Conservation (phyloP, 2,113 vertebrate species). For the Bubo bubo region DNA sequence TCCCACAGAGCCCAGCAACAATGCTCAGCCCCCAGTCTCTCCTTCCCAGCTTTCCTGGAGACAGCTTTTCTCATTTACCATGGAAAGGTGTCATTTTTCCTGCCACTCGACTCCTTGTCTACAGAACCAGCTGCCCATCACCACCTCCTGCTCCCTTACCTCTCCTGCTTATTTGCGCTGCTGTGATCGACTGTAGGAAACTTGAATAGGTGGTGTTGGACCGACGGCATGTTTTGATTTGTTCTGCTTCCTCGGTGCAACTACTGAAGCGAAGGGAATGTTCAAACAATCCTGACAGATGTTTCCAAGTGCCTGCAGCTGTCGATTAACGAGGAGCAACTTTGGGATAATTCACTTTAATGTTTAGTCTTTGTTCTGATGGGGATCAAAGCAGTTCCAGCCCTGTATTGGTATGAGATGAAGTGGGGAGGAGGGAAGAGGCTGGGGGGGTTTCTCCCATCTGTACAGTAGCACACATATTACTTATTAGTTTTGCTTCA, state of each 20-base stretch:
- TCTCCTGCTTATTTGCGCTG: neutral
- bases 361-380: constrained; percentile 29
- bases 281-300: constrained; percentile 56
- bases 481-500: neutral
- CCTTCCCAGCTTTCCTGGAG: neutral
- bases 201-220: neutral
- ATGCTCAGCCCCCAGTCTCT: neutral
- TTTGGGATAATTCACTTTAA: constrained; percentile 66
- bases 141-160: neutral
- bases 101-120: neutral
- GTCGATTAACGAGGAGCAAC: constrained; percentile 69
- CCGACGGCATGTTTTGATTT: neutral
- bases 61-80: neutral
- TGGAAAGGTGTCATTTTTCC: accelerated
- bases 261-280: neutral
- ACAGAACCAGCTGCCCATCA: neutral
- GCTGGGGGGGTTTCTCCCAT: neutral
- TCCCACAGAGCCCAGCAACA: neutral
- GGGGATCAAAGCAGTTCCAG: constrained; percentile 1
- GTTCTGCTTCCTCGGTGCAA: neutral
- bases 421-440: neutral
- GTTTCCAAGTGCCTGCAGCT: constrained; percentile 66
- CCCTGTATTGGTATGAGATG: neutral
- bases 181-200: accelerated
- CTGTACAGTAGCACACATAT: neutral